Evolutionary conservation across 2,888 invertebrate species (phyloP), one percentile per base, ranked within the genome.

Genomic region (Polia nebulosa): DNA sequence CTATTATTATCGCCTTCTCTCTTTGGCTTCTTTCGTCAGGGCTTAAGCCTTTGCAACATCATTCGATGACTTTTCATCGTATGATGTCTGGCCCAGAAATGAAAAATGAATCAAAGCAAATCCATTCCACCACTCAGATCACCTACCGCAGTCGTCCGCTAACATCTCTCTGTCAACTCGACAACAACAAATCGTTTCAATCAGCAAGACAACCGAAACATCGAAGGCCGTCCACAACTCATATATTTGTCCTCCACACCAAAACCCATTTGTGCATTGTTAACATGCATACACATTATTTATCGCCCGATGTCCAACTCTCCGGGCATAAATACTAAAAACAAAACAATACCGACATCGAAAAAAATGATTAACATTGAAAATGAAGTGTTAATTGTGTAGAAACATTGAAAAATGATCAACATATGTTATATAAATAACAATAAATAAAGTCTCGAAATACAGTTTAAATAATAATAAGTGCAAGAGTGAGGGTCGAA

Each of bases 401-500:
- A 90, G 93, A 93, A 92, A 94, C 95, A 95, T 95, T 95, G 95
- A 95, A 94, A 94, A 95, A 95, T 95, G 94, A 93, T 94, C 94
- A 94, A 93, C 95, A 95, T 95, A 95, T 92, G 94, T 95, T 95
- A 95, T 95, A 95, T 95, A 95, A 95, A 95, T 95, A 95, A 92
- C 93, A 92, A 95, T 95, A 95, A 95, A 95, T 95, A 95, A 94
- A 90, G 87, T 76, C 89, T 93, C 92, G 92, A 93, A 94, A 94
- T 94, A 94, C 94, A 94, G 95, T 94, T 95, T 95, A 95, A 95
- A 93, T 94, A 95, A 95, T 95, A 95, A 95, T 94, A 95, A 95
- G 94, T 94, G 93, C 93, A 93, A 92, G 91, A 93, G 88, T 89
- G 89, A 90, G 93, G 93, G 90, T 93, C 92, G 90, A 94, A 94